Evolutionary conservation across 2,888 invertebrate species (phyloP), one percentile per base, ranked within the genome.

Genomic region (Nasonovia ribisnigri): DNA sequence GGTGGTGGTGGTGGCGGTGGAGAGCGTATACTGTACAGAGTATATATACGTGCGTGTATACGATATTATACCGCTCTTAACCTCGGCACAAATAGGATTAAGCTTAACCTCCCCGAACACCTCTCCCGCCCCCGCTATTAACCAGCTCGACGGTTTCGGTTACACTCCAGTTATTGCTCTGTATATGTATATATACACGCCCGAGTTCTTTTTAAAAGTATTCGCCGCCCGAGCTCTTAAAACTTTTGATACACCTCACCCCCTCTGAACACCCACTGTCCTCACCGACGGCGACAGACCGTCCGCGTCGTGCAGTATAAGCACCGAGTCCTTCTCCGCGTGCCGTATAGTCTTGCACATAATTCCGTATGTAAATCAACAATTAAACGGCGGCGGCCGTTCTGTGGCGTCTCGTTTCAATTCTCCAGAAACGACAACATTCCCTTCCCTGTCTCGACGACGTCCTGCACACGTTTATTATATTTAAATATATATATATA

Each of bases 141-240:
- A 93, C 93, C 48, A 90, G 93, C 93, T 93, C 93, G 86, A 86
- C 90, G 93, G 93, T 90, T 93, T 93, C 93, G 90, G 93, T 93
- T 93, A 90, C 93, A 93, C 90, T 93, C 90, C 51, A 42, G 86
- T 87, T 90, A 90, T 93, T 86, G 93, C 93, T 36, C 48, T 48
- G 48, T 92, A n/a, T 90, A 46, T 60, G 3, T 91, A 84, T 86
- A 87, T 42, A 26, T 91, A 91, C 29, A 51, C 29, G 57, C 77
- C 36, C 89, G 42, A 67, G 86, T 86, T 86, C 90, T 60, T 90
- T 90, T 90, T 46, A 90, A 90, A 93, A 93, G 93, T 90, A 90
- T 91, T 84, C 29, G 42, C 42, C 67, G 90, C 90, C 42, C n/a
- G 54, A 54, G 91, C 89, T 86, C 67, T 90, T 60, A 86, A 90